Percentiles rank a stretch among this genome's conserved stretches.
Conservation (phyloP, 2,888 invertebrate species). For the Lochmaea capreae region DNA sequence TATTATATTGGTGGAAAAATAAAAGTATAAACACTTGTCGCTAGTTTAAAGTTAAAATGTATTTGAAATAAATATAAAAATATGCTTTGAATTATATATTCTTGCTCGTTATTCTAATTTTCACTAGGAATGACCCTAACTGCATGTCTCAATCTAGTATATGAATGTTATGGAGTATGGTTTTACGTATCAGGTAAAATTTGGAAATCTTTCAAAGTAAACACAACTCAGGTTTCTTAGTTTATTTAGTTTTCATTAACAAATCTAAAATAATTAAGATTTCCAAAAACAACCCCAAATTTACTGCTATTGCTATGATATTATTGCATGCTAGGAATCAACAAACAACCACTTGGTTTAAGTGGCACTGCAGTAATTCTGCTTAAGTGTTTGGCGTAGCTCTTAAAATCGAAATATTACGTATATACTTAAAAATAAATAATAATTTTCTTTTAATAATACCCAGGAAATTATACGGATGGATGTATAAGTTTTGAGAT, state of each 20-base stretch:
- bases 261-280: conserved; percentile 26
- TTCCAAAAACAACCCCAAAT: conserved; percentile 32
- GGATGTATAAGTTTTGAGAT: too few species aligned
- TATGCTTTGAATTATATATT: conserved; percentile 36
- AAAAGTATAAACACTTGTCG: too few species aligned
- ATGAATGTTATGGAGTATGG: conserved; percentile 48
- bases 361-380: not conserved
- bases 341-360: not conserved
- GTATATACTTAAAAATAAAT: not conserved
- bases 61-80: conserved; percentile 32
- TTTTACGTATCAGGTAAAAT: conserved; percentile 50
- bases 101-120: conserved; percentile 37
- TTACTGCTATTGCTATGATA: conserved; percentile 47
- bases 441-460: conserved; percentile 2
- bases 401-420: not conserved
- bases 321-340: conserved; percentile 11
- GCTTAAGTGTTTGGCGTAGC: not conserved
- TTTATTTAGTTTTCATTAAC: not conserved
- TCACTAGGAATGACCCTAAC: conserved; percentile 43
- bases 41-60: too few species aligned
- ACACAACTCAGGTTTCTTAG: not conserved
- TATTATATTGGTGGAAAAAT: too few species aligned
- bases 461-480: not conserved
- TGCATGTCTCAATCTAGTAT: conserved; percentile 49
- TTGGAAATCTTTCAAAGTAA: conserved; percentile 35